A percentile compares a stretch with the other conserved stretches of the same genome.
phyloP scores from a whole-genome alignment of 2,888 invertebrate species.

The Myopa testacea region DNA sequence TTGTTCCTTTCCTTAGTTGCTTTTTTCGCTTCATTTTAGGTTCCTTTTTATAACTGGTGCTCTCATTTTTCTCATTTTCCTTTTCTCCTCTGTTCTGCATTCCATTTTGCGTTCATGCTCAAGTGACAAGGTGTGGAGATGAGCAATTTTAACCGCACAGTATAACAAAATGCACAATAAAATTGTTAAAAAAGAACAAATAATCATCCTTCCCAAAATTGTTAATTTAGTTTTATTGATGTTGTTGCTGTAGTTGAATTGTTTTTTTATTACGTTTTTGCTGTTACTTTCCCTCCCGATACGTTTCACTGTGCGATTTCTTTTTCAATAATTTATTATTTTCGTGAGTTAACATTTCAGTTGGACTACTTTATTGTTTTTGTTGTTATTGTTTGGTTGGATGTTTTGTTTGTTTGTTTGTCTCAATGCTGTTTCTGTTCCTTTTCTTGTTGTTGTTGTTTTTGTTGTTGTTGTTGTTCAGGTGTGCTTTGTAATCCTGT shows the following conservation, averaged over 20 bases:
- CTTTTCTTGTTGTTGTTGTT: slow-evolving; percentile 6
- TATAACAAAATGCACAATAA: neutral
- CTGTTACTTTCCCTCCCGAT: neutral
- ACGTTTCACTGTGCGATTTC: neutral
- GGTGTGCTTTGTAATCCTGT: slow-evolving; percentile 28
- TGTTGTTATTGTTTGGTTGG: neutral
- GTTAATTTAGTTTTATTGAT: no score
- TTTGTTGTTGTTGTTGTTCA: slow-evolving; percentile 12
- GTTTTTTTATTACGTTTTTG: neutral
- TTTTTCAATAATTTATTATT: neutral
- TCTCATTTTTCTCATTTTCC: neutral
- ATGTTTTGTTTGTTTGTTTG: neutral
- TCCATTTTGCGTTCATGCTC: neutral
- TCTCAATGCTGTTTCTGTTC: neutral
- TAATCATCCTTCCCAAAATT: neutral
- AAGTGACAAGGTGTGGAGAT: slow-evolving; percentile 28
- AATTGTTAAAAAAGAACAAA: neutral
- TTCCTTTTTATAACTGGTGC: no score
- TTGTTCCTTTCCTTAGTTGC: no score
- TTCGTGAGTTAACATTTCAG: slow-evolving; percentile 8
- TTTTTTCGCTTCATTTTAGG: no score
- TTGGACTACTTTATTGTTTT: neutral
- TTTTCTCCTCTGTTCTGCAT: neutral
- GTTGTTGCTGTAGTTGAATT: neutral
- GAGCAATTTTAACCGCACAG: slow-evolving; percentile 2